Evolutionary conservation across 1,140 invertebrate species (phyloP), one percentile per base, ranked within the genome.

Genomic region (Camponotus vicinus): DNA sequence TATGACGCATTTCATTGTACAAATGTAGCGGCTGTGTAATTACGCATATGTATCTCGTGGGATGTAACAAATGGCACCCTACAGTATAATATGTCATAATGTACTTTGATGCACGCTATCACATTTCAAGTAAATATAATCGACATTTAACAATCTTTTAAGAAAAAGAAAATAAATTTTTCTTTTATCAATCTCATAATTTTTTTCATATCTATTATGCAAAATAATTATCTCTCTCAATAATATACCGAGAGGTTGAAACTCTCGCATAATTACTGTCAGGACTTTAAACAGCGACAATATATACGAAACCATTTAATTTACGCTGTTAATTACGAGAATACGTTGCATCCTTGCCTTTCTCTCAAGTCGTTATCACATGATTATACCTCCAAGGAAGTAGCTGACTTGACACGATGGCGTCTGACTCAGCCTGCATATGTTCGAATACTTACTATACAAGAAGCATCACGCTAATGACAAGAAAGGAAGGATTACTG

Each of bases 401-500:
- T 40, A 6, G 57, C 21, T 55, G 45, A 80, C 64, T 80, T 57
- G 77, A 66, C 57, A 21, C 13, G 45, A 70, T 34, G 34, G 40
- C n/a, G 77, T 45, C 61, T 66, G 61, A 78, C 40, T 78, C 61
- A 57, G 77, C 64, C 64, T 37, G 18, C 2, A 52, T 63, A 18
- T n/a, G 21, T 80, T 34, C 63, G 45, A 45, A 5, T 40, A 5
- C 32, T 45, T 64, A 32, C 8, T 61, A 78, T 15, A 57, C 61
- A 40, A 70, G 64, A n/a, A 80, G 40, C 77, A 69, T 67, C 42
- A 67, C 8, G 8, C 32, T 34, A 55, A 21, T 8, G 21, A 7
- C 63, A 80, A 69, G 64, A 80, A 70, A 80, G 45, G 77, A 52
- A 52, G 77, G 34, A 70, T 80, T 57, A 55, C 15, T 32, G 34